A percentile compares a stretch with the other conserved stretches of the same genome.
Conservation (phyloP, 35 echinoderm and acorn worm species). For the Anneissia japonica region DNA sequence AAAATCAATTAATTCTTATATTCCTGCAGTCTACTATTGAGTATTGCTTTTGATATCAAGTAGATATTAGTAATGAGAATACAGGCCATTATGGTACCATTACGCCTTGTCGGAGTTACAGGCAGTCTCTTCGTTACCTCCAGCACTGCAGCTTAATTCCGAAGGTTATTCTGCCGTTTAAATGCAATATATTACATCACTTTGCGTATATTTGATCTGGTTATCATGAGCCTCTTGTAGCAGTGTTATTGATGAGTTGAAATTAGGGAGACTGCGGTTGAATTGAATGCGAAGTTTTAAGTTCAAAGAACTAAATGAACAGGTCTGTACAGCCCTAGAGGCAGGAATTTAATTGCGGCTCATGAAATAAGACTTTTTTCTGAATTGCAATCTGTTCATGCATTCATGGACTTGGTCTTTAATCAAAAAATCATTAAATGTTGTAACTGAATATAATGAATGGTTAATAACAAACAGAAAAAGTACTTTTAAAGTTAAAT, state of each 20-base stretch:
- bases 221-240: not conserved
- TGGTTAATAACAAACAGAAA: no score
- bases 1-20: no score
- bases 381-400: not conserved
- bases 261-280: not conserved
- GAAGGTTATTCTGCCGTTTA: not conserved
- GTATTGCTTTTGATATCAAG: no score
- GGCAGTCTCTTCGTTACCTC: not conserved
- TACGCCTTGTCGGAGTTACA: not conserved
- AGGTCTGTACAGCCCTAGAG: not conserved
- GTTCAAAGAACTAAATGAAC: not conserved
- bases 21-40: no score
- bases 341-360: not conserved
- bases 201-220: not conserved
- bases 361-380: not conserved
- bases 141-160: not conserved
- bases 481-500: no score
- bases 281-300: not conserved
- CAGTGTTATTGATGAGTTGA: not conserved
- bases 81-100: not conserved
- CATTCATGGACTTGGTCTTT: not conserved
- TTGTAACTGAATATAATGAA: no score
- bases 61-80: no score
- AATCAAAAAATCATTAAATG: no score
- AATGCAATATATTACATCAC: not conserved